Conservation (phyloP, 2,888 invertebrate genomes). For the Pycnomerus fuliginosus region DNA sequence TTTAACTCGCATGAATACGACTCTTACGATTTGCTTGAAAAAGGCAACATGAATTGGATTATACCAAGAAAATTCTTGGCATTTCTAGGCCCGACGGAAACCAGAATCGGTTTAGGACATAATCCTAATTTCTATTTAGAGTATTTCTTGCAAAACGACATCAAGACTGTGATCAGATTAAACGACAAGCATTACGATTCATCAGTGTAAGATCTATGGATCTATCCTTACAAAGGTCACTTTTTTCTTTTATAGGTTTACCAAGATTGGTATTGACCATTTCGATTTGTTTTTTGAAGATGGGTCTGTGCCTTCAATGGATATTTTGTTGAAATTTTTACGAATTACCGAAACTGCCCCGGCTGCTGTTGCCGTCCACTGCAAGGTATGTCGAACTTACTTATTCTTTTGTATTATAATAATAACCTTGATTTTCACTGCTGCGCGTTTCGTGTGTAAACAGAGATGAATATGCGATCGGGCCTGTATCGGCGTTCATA, state of each 20-base stretch:
- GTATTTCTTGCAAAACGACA: conserved; percentile 79
- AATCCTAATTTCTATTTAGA: conserved; percentile 81
- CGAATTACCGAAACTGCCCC: conserved; percentile 72
- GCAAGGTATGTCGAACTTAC: conserved; percentile 64
- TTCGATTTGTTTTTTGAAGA: conserved; percentile 87
- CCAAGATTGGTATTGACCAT: conserved; percentile 77
- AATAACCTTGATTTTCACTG: no score
- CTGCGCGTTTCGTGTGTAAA: no score
- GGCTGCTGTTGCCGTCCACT: conserved; percentile 86
- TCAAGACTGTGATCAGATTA: conserved; percentile 78
- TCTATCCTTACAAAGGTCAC: no score
- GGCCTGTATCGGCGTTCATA: no score
- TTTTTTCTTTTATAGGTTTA: conserved; percentile 52
- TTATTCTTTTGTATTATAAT: no score
- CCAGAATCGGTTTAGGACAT: conserved; percentile 51
- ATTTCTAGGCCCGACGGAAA: conserved; percentile 76
- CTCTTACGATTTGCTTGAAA: conserved; percentile 75
- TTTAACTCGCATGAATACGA: conserved; percentile 85
- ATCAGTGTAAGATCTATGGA: conserved; percentile 60
- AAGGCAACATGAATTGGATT: conserved; percentile 90
- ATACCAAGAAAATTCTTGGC: conserved; percentile 82
- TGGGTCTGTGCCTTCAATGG: conserved; percentile 79
- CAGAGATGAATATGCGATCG: no score
- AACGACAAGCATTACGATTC: conserved; percentile 83
- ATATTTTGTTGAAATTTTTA: conserved; percentile 77